These are phyloP conservation scores for Oplegnathus fasciatus DNA, from an alignment of 2,113 vertebrate species.

Conservation along the genomic window DNA sequence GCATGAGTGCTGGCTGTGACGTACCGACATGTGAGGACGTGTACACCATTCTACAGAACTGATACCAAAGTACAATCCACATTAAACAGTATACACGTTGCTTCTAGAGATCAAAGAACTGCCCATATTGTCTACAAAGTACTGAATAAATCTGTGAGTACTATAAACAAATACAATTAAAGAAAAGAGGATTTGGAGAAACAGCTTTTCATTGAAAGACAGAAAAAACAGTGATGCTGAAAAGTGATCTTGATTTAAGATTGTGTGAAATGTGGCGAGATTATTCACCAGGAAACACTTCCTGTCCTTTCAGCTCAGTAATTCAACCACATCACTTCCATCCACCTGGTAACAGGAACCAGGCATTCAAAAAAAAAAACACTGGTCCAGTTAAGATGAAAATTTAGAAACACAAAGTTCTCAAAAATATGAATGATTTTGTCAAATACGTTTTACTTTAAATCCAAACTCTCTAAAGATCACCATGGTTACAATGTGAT, in stretches of 20 bases:
- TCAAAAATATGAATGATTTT: background rate
- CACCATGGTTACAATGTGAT: background rate
- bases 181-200: background rate
- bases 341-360: background rate
- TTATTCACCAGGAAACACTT: slow-evolving; percentile 48
- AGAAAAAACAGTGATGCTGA: background rate
- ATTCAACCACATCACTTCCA: slow-evolving; percentile 15
- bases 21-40: background rate
- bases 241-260: background rate
- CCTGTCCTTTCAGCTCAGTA: slow-evolving; percentile 36
- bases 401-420: background rate
- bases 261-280: background rate
- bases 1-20: background rate
- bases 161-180: background rate
- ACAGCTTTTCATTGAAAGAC: background rate
- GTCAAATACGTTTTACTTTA: no score
- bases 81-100: background rate
- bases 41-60: background rate
- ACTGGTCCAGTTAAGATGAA: background rate
- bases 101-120: background rate
- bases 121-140: background rate
- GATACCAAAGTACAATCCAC: slow-evolving; percentile 1
- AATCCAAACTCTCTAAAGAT: background rate
- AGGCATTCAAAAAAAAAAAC: background rate
- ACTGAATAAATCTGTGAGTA: background rate